A percentile compares a stretch with the other conserved stretches of the same genome.
phyloP scores from a whole-genome alignment of 2,797 vertebrate genomes.

The Anguilla obscura region DNA sequence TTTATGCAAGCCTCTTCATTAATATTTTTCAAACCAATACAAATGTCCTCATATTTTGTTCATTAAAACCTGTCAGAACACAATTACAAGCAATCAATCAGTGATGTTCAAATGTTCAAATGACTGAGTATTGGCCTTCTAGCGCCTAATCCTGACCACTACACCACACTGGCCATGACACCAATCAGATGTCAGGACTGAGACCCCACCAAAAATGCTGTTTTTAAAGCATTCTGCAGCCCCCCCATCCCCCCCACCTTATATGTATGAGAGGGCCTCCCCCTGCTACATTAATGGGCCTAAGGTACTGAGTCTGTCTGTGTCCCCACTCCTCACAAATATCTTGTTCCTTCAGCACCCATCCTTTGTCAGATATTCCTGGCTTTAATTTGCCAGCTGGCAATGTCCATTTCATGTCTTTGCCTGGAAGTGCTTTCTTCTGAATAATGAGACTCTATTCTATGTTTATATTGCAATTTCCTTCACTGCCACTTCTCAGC shows the following conservation, averaged over 20 bases:
- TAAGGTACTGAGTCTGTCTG: background rate
- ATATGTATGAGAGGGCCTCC: background rate
- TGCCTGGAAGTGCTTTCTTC: background rate
- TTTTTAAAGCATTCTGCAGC: background rate
- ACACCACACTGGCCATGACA: background rate
- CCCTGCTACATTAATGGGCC: background rate
- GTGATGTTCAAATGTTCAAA: background rate
- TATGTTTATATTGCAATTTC: slow-evolving; percentile 17
- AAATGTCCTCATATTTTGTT: background rate
- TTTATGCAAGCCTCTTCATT: background rate
- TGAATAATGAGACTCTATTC: background rate
- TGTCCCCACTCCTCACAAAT: background rate
- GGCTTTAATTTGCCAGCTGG: background rate
- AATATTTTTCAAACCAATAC: background rate
- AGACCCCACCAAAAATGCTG: background rate
- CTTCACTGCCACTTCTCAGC: background rate
- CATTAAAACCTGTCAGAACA: background rate
- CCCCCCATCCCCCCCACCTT: no score
- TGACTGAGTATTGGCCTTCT: background rate
- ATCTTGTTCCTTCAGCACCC: background rate
- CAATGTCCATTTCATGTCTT: background rate
- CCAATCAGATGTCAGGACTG: background rate
- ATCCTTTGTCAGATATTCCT: background rate
- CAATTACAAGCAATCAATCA: background rate
- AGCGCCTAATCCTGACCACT: background rate